Conservation (phyloP, 2,113 vertebrate genomes). For the Microcebus jonahi region DNA sequence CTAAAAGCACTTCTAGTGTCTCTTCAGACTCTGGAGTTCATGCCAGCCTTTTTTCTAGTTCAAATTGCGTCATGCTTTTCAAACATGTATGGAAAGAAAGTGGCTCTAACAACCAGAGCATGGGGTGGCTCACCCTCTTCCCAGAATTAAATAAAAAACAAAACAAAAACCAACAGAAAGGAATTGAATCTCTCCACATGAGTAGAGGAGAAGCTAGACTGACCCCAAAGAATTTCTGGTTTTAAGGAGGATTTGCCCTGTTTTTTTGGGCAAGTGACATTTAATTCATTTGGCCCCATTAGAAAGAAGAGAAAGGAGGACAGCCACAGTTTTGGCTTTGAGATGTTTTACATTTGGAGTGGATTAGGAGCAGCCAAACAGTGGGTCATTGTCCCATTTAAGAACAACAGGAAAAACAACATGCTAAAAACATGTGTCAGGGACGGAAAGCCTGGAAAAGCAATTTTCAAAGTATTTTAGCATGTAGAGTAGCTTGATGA, state of each 20-base stretch:
- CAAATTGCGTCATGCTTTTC: not conserved
- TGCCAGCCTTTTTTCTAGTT: not conserved
- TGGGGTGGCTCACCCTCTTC: not conserved
- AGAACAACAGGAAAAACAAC: slow-evolving; percentile 65
- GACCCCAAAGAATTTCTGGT: not conserved
- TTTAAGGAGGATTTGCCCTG: not conserved
- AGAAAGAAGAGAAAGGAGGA: slow-evolving; percentile 3
- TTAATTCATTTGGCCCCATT: slow-evolving; percentile 5
- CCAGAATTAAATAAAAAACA: not conserved
- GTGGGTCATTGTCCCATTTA: not conserved
- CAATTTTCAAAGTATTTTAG: slow-evolving; percentile 36
- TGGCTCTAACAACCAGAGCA: not conserved
- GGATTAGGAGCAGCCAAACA: not conserved
- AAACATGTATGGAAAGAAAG: not conserved
- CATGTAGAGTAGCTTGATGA: not conserved
- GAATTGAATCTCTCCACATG: not conserved
- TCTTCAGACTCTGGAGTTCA: not conserved
- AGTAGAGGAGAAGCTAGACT: not conserved
- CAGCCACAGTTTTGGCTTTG: not conserved
- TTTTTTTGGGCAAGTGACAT: slow-evolving; percentile 24
- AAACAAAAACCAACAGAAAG: no score
- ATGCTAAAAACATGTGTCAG: slow-evolving; percentile 3
- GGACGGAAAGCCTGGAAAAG: slow-evolving; percentile 54
- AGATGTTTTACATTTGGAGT: not conserved
- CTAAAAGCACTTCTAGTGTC: not conserved